Evolutionary conservation across 2,113 vertebrate species (phyloP).

Genomic region (Baryphthengus martii): DNA sequence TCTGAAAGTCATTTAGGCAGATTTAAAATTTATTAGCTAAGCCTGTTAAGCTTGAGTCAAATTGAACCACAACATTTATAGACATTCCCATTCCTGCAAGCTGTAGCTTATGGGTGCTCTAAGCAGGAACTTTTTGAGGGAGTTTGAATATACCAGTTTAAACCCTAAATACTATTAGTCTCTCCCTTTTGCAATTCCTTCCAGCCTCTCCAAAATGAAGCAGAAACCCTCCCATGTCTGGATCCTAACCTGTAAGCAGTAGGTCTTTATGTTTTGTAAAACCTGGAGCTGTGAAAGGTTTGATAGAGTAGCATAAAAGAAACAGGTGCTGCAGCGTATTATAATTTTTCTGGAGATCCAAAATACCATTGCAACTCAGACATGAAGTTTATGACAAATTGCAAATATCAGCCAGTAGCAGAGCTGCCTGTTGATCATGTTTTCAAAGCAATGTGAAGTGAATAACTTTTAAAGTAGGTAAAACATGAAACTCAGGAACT

Average conservation of each 20-base stretch:
- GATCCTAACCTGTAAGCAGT: neutral
- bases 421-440: neutral
- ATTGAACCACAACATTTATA: neutral
- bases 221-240: neutral
- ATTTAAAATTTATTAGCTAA: neutral
- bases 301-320: neutral
- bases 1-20: neutral
- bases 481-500: neutral
- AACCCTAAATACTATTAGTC: neutral
- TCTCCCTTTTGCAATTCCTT: neutral
- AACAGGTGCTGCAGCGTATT: neutral
- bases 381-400: neutral
- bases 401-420: neutral
- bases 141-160: neutral
- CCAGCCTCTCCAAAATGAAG: neutral
- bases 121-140: neutral
- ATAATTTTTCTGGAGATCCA: neutral
- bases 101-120: neutral
- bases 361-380: neutral
- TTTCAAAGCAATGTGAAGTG: neutral
- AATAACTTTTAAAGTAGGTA: neutral
- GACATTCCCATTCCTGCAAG: neutral
- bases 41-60: neutral
- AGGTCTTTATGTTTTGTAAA: neutral
- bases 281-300: neutral